Conservation (phyloP, 2,888 invertebrate species). For the Drosophila kokeensis region DNA sequence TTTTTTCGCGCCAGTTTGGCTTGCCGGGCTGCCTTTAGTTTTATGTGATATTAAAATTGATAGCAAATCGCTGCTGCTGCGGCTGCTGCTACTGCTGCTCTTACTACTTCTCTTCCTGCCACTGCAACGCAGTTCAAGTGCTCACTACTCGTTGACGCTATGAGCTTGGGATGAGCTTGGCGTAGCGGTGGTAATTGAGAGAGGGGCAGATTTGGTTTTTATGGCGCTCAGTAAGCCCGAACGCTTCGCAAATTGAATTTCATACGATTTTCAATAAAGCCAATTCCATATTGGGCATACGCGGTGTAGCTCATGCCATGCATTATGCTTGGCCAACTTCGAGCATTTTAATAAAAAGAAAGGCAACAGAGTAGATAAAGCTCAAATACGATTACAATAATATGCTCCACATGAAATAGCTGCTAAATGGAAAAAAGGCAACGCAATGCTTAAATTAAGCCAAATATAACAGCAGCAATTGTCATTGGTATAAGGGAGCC, state of each 20-base stretch:
- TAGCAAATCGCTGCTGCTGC: constrained; percentile 72
- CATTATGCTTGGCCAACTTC: constrained; percentile 45
- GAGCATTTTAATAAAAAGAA: constrained; percentile 28
- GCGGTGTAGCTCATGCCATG: constrained; percentile 51
- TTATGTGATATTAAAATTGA: constrained; percentile 80
- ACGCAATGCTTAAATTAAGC: neutral
- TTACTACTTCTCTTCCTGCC: neutral
- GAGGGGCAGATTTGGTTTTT: constrained; percentile 44
- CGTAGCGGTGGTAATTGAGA: neutral
- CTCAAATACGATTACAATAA: constrained; percentile 8
- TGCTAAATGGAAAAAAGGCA: neutral
- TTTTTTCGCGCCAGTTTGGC: constrained; percentile 67
- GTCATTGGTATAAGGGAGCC: neutral
- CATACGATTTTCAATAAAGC: constrained; percentile 75
- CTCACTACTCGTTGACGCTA: constrained; percentile 33
- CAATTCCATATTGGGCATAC: constrained; percentile 72
- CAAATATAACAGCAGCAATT: neutral
- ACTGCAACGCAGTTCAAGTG: constrained; percentile 59
- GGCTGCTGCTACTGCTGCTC: neutral
- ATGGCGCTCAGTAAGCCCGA: constrained; percentile 44
- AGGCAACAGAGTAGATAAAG: neutral
- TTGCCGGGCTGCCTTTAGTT: constrained; percentile 72
- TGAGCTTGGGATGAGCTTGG: neutral
- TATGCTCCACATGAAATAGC: constrained; percentile 6
- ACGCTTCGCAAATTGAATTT: constrained; percentile 72